A percentile compares a stretch with the other conserved stretches of the same genome.
phyloP scores from a whole-genome alignment of 2,113 vertebrate species.

The Mus pahari region DNA sequence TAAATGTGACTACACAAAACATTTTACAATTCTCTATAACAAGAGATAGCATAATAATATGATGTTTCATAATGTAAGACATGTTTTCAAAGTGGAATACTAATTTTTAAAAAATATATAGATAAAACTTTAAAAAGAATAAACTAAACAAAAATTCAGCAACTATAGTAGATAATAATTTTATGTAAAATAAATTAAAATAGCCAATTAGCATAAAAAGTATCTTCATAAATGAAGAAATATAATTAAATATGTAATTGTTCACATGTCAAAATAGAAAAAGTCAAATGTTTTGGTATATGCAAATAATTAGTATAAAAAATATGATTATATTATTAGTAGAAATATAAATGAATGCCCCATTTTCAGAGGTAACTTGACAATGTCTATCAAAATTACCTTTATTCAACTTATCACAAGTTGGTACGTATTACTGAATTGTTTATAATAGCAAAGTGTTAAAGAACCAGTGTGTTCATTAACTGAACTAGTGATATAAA shows the following conservation, averaged over 20 bases:
- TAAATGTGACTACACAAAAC: neutral
- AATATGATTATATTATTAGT: neutral
- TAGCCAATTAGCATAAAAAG: neutral
- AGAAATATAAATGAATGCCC: neutral
- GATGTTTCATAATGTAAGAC: neutral
- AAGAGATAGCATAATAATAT: neutral
- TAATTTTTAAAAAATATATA: neutral
- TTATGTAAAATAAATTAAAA: constrained; percentile 52
- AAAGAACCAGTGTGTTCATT: neutral
- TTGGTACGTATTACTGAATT: neutral
- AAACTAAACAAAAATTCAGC: neutral
- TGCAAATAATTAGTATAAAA: constrained; percentile 2
- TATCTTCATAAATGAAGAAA: constrained; percentile 16
- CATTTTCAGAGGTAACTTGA: neutral
- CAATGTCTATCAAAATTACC: neutral
- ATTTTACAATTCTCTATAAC: neutral
- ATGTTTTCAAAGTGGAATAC: neutral
- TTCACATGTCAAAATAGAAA: neutral
- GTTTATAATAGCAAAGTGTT: constrained; percentile 6
- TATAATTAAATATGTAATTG: neutral
- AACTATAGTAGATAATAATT: neutral
- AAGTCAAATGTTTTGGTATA: neutral
- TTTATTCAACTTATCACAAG: constrained; percentile 39
- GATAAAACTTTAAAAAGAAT: neutral
- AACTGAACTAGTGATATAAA: neutral